Conservation (phyloP, 1,140 invertebrate genomes). For the Magallana gigas region DNA sequence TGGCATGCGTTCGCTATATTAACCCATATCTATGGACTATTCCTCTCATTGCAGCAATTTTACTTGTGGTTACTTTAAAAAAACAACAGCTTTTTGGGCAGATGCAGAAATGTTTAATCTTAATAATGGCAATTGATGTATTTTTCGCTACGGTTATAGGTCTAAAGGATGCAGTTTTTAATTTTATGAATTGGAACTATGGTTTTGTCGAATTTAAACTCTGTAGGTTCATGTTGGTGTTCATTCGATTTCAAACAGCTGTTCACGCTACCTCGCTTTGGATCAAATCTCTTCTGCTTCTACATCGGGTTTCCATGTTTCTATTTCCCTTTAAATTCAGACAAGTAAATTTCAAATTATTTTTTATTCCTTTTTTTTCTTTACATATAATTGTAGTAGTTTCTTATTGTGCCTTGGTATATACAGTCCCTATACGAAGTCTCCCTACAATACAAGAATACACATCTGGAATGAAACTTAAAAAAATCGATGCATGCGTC, state of each 20-base stretch:
- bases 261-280: neutral
- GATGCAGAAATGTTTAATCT: neutral
- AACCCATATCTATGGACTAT: neutral
- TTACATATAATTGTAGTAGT: neutral
- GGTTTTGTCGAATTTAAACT: neutral
- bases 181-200: neutral
- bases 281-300: neutral
- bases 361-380: neutral
- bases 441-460: neutral
- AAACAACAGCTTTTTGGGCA: neutral
- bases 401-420: neutral
- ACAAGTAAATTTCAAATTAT: neutral
- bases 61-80: neutral
- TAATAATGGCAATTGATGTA: neutral
- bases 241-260: neutral
- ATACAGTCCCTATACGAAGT: neutral
- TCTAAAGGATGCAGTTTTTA: neutral
- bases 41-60: neutral
- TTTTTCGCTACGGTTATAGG: neutral
- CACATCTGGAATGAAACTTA: neutral
- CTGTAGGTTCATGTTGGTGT: neutral
- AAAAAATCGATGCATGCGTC: neutral
- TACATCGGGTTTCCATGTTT: neutral
- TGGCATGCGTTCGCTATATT: neutral
- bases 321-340: neutral